Percentiles rank a stretch among this genome's conserved stretches.
Conservation (phyloP, 2,113 vertebrate genomes). For the Ranitomeya variabilis region DNA sequence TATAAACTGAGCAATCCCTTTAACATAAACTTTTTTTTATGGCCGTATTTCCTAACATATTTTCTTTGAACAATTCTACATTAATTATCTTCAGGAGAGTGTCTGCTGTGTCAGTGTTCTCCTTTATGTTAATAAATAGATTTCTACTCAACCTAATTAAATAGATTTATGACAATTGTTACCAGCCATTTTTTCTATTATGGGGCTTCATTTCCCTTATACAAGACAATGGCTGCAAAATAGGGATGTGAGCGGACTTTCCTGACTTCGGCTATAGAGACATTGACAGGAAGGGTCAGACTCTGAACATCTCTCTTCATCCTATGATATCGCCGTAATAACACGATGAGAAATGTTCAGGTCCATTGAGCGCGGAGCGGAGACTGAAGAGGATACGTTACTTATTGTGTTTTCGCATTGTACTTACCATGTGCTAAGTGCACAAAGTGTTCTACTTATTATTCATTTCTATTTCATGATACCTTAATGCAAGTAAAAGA, state of each 20-base stretch:
- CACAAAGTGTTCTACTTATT: neutral
- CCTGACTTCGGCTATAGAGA: neutral
- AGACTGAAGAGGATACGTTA: neutral
- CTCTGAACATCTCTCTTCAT: neutral
- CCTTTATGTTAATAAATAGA: neutral
- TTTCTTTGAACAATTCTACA: neutral
- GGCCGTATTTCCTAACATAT: neutral
- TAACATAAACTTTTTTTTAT: neutral
- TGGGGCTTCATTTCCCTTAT: neutral
- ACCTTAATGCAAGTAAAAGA: neutral
- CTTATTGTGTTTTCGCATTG: neutral
- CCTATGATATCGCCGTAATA: neutral
- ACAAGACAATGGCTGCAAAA: neutral
- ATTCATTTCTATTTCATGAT: neutral
- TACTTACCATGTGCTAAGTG: slow-evolving; percentile 1
- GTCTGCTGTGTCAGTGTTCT: neutral
- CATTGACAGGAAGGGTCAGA: neutral
- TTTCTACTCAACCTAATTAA: neutral
- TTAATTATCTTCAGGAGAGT: neutral
- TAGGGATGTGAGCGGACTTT: neutral
- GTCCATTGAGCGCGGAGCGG: neutral
- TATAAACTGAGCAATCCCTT: neutral
- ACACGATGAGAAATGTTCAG: neutral
- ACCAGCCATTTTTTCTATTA: neutral
- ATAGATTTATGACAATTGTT: slow-evolving; percentile 2